These are phyloP conservation scores for Percopsis omiscomaycus DNA, from an alignment of 2,797 vertebrate genomes.

Conservation along the genomic window DNA sequence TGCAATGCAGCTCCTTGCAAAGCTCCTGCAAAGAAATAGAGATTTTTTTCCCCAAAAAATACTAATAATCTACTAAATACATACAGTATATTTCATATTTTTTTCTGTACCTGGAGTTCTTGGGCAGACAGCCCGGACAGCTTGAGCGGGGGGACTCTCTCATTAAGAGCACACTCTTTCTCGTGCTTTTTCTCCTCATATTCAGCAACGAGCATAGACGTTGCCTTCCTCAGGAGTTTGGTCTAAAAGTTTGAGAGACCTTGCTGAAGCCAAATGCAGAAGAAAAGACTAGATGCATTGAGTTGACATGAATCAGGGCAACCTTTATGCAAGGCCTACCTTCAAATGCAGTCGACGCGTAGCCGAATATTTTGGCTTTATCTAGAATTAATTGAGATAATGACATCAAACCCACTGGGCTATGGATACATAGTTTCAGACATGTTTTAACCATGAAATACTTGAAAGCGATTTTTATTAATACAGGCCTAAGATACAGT, in stretches of 20 bases:
- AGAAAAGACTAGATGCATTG: too few species aligned
- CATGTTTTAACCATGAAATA: background rate
- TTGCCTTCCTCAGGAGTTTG: conserved; percentile 71
- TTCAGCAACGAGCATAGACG: conserved; percentile 65
- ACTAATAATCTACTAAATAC: too few species aligned
- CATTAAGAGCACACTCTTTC: conserved; percentile 52
- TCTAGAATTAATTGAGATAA: conserved; percentile 57
- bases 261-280: too few species aligned
- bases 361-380: conserved; percentile 73
- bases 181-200: conserved; percentile 64
- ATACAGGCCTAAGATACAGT: background rate
- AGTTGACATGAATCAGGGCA: too few species aligned
- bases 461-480: background rate
- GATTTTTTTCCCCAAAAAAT: too few species aligned
- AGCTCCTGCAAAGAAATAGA: too few species aligned
- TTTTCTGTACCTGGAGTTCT: conserved; percentile 65
- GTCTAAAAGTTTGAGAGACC: conserved; percentile 51
- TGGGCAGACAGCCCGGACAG: conserved; percentile 66
- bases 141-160: conserved; percentile 67
- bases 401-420: background rate
- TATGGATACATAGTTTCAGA: background rate
- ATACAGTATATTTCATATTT: too few species aligned
- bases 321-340: conserved; percentile 44
- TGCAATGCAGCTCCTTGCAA: conserved; percentile 1
- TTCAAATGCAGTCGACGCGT: conserved; percentile 75